phyloP scores from a whole-genome alignment of 2,797 vertebrate species.

The Chrysocyon brachyurus region DNA sequence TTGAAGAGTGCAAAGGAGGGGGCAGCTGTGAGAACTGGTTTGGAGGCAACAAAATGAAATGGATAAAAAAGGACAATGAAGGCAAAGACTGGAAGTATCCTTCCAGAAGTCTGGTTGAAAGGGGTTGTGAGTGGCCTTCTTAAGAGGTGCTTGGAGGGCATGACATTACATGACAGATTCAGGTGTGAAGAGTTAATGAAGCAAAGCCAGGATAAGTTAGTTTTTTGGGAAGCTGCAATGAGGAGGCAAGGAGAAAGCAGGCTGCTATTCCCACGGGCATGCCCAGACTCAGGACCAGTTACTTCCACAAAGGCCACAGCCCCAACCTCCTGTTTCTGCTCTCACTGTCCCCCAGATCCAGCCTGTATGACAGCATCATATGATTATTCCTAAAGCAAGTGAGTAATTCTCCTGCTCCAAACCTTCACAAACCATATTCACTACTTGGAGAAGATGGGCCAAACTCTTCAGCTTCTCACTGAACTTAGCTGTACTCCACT shows the following conservation, averaged over 20 bases:
- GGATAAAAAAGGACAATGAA: background rate
- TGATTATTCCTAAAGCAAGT: background rate
- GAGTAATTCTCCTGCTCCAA: background rate
- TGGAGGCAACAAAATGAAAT: background rate
- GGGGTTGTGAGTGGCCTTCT: background rate
- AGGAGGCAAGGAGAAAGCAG: background rate
- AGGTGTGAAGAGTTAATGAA: background rate
- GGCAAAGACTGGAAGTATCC: background rate
- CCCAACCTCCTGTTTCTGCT: background rate
- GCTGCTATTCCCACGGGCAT: background rate
- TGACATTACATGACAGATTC: background rate
- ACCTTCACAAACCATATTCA: background rate
- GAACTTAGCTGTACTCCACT: background rate
- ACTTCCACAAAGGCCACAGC: background rate
- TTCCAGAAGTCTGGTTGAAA: background rate
- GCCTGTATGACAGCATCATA: background rate
- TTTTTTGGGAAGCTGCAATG: background rate
- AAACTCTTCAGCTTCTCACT: background rate
- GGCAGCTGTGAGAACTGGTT: background rate
- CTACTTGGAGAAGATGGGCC: background rate
- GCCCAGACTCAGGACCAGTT: background rate
- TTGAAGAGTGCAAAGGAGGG: background rate
- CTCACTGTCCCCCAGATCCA: background rate
- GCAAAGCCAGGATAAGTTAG: background rate
- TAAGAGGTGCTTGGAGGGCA: background rate